Conservation (phyloP, 2,113 vertebrate genomes). For the Solea solea region DNA sequence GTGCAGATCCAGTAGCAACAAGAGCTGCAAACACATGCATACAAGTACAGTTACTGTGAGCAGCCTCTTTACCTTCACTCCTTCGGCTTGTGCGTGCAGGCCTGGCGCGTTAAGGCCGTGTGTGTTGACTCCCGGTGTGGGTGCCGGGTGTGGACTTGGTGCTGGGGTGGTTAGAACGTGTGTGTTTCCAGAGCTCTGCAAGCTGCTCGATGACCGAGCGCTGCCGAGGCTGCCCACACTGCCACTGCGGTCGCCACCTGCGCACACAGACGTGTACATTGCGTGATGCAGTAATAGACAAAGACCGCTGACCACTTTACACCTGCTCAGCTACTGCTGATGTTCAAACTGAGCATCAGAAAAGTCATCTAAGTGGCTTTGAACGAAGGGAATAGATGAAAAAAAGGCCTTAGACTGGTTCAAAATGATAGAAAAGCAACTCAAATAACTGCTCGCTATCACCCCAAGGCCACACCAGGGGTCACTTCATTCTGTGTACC, state of each 20-base stretch:
- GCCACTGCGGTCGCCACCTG: conserved; percentile 89
- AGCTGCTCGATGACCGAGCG: conserved; percentile 86
- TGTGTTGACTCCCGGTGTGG: conserved; percentile 75
- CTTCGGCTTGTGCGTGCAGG: conserved; percentile 90
- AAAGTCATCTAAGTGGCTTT: too few species aligned
- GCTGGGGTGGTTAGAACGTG: conserved; percentile 78
- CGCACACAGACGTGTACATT: conserved; percentile 11
- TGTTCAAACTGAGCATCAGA: too few species aligned
- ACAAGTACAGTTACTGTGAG: background rate
- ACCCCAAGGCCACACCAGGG: too few species aligned
- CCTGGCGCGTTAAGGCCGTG: conserved; percentile 85
- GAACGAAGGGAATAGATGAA: too few species aligned
- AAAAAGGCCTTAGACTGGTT: too few species aligned
- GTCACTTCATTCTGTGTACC: too few species aligned
- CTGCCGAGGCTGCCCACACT: conserved; percentile 88
- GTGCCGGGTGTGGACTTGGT: conserved; percentile 71
- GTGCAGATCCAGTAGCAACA: background rate
- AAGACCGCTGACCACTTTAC: too few species aligned
- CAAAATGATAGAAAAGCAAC: too few species aligned
- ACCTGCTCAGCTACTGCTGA: too few species aligned
- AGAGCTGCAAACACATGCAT: background rate
- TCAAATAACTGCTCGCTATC: too few species aligned
- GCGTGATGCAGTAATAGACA: background rate
- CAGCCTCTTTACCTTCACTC: conserved; percentile 86
- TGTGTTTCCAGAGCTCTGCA: conserved; percentile 84